Conservation (phyloP, 2,888 invertebrate genomes). For the Chorisops tibialis region DNA sequence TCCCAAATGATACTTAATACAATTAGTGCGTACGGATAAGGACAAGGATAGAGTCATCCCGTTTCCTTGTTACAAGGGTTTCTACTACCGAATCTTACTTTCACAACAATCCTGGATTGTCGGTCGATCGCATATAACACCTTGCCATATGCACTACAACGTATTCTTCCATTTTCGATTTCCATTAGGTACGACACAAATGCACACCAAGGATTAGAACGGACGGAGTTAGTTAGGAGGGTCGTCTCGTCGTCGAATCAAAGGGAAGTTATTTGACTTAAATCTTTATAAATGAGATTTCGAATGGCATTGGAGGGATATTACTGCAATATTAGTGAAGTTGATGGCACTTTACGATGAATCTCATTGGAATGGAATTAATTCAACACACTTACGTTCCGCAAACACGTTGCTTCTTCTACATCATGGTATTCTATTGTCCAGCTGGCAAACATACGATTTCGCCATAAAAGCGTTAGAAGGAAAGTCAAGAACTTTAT, state of each 20-base stretch:
- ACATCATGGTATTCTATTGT: too few relatives aligned
- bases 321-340: slow-evolving; percentile 13
- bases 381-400: slow-evolving; percentile 21
- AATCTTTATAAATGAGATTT: slow-evolving; percentile 26
- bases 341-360: slow-evolving; percentile 14
- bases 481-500: slow-evolving; percentile 18
- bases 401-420: slow-evolving; percentile 9
- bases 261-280: slow-evolving; percentile 19
- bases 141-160: too few relatives aligned
- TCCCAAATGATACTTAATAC: not conserved
- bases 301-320: not conserved
- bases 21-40: slow-evolving; percentile 14
- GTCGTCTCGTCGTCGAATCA: too few relatives aligned
- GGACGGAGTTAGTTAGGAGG: too few relatives aligned
- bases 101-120: too few relatives aligned
- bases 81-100: too few relatives aligned
- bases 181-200: too few relatives aligned
- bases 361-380: slow-evolving; percentile 21
- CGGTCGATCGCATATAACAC: too few relatives aligned
- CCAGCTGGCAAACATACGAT: not conserved
- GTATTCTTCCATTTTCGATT: too few relatives aligned
- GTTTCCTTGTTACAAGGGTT: too few relatives aligned
- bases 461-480: not conserved
- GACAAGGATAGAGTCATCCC: not conserved
- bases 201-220: too few relatives aligned